A percentile compares a stretch with the other conserved stretches of the same genome.
Evolutionary conservation across 1,140 invertebrate genomes (phyloP).

Genomic region (Steinernema feltiae): DNA sequence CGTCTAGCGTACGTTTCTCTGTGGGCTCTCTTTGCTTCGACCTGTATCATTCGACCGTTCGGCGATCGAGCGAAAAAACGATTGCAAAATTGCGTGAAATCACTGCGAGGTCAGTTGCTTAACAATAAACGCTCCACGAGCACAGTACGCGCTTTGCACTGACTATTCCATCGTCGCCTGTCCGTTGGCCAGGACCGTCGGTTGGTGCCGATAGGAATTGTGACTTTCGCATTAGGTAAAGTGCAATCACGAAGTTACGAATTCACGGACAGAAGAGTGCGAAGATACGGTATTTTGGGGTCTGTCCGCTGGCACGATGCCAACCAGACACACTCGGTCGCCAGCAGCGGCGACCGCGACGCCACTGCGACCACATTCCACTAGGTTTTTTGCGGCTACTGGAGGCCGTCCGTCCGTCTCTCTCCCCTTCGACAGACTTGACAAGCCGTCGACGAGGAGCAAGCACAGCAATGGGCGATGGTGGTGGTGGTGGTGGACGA

Average conservation of each 20-base stretch:
- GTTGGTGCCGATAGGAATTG: too few relatives aligned
- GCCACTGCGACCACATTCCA: background rate
- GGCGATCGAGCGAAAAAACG: too few relatives aligned
- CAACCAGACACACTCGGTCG: background rate
- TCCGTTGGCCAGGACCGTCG: too few relatives aligned
- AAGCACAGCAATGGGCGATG: background rate
- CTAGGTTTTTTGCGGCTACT: background rate
- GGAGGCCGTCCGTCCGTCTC: background rate
- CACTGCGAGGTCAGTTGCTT: background rate
- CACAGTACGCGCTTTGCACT: too few relatives aligned
- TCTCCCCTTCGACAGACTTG: background rate
- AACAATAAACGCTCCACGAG: too few relatives aligned
- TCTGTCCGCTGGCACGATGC: background rate
- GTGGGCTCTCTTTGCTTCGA: background rate
- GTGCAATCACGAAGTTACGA: background rate
- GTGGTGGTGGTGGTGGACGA: background rate
- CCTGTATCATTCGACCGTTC: constrained; percentile 1
- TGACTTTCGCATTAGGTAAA: background rate
- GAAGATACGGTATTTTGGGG: background rate
- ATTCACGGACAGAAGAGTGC: background rate
- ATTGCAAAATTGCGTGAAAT: background rate
- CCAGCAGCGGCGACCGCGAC: background rate
- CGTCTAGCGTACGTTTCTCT: constrained; percentile 7
- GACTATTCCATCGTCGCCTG: too few relatives aligned
- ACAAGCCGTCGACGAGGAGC: background rate